Evolutionary conservation across 2,888 invertebrate species (phyloP), one percentile per base, ranked within the genome.

Genomic region (Idaea dimidiata): DNA sequence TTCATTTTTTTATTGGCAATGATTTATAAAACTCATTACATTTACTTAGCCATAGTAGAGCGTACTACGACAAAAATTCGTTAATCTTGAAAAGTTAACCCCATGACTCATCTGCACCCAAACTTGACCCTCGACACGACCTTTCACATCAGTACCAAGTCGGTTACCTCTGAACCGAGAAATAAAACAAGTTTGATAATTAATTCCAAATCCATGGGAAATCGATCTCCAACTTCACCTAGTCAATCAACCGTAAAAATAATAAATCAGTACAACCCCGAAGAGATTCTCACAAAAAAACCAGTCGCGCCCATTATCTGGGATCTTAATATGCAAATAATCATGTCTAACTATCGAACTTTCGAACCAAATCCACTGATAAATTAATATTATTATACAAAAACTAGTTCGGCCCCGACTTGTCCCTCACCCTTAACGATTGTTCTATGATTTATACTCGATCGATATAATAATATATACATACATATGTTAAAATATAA

Each of bases 371-470:
- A 43, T 43, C 8, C 43, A 14, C 10, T 14, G 84, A 89, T 91
- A 91, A 91, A 91, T 89, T 88, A 84, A 85, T 84, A 82, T 81
- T 73, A 78, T 76, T 74, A 80, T 78, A 76, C 77, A 73, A 77
- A 73, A 82, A 87, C 89, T 89, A 87, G 84, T 87, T 87, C 80
- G 66, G 58, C n/a, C 67, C 70, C 62, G 66, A 60, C 71, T 72
- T 70, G 76, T 73, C 75, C 69, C 65, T 70, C 72, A 71, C 79
- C 84, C 85, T 81, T 80, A 43, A 76, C 83, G 82, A 89, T 91
- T 91, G 91, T 91, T 91, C 91, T 91, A 88, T 91, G 90, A 92
- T 91, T 90, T 91, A 91, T 89, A 84, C 81, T 59, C 82, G 78
- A 86, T 86, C 82, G 84, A 87, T 87, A 82, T 86, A 85, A 17